Evolutionary conservation across 2,888 invertebrate species (phyloP).

Genomic region (Endotricha flammealis): DNA sequence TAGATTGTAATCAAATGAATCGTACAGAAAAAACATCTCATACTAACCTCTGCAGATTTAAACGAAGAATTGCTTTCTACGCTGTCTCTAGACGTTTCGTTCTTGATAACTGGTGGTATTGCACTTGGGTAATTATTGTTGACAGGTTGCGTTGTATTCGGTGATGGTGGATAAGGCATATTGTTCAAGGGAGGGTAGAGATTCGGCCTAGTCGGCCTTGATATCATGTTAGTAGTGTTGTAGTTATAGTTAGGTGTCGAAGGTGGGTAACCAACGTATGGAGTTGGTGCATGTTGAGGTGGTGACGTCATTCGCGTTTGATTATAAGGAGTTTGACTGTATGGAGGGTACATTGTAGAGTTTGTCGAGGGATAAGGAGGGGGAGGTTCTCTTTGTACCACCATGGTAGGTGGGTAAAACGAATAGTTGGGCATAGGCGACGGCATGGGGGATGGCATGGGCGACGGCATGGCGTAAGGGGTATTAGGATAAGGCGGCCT

Average conservation of each 20-base stretch:
- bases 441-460: slow-evolving; percentile 24
- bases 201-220: slow-evolving; percentile 49
- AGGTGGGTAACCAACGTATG: slow-evolving; percentile 45
- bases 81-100: slow-evolving; percentile 43
- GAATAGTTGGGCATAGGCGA: slow-evolving; percentile 38
- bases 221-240: slow-evolving; percentile 62
- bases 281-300: slow-evolving; percentile 45
- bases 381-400: slow-evolving; percentile 30
- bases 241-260: slow-evolving; percentile 48
- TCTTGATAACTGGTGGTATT: slow-evolving; percentile 29
- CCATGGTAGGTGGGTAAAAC: slow-evolving; percentile 41
- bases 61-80: slow-evolving; percentile 44
- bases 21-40: too few relatives aligned
- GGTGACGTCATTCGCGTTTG: slow-evolving; percentile 64
- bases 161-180: slow-evolving; percentile 45
- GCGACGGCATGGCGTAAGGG: slow-evolving; percentile 44
- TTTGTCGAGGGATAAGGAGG: slow-evolving; percentile 36
- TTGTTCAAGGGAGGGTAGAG: slow-evolving; percentile 49
- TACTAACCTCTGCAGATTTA: slow-evolving; percentile 56
- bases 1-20: too few relatives aligned
- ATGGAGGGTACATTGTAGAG: slow-evolving; percentile 42
- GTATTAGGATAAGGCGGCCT: slow-evolving; percentile 49
- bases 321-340: slow-evolving; percentile 49
- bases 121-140: slow-evolving; percentile 31
- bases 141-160: slow-evolving; percentile 19